Conservation (phyloP, 2,888 invertebrate species). For the Spilarctia lutea region DNA sequence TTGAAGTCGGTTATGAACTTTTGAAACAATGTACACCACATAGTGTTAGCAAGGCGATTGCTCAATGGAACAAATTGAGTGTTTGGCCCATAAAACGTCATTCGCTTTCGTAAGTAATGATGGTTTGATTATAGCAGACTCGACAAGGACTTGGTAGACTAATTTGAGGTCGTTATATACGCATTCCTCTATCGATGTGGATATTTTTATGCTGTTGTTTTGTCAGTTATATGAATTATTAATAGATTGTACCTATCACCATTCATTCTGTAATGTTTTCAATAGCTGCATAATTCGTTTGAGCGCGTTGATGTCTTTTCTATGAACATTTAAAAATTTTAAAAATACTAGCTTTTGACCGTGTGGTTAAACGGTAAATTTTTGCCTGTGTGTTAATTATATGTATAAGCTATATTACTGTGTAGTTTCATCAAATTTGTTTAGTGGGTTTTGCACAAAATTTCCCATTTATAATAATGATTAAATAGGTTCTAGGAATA, state of each 20-base stretch:
- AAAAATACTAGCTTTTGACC: neutral
- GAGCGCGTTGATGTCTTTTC: slow-evolving; percentile 13
- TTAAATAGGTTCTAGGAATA: too few species aligned
- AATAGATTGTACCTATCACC: too few species aligned
- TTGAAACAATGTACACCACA: neutral
- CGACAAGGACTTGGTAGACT: slow-evolving; percentile 37
- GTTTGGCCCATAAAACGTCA: neutral
- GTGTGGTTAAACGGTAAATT: too few species aligned
- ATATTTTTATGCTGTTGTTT: neutral
- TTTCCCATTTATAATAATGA: too few species aligned
- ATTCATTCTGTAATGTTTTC: too few species aligned
- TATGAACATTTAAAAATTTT: neutral
- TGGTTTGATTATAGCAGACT: slow-evolving; percentile 39
- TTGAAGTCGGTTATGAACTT: neutral
- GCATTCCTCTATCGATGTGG: neutral
- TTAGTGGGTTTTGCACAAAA: too few species aligned
- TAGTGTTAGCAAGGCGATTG: neutral
- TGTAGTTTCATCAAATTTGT: too few species aligned
- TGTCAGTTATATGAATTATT: too few species aligned
- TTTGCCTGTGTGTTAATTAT: too few species aligned
- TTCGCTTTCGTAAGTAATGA: slow-evolving; percentile 39
- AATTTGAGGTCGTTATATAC: slow-evolving; percentile 4
- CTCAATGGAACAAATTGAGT: slow-evolving; percentile 4
- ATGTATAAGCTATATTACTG: neutral
- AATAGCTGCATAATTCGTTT: too few species aligned